These are phyloP conservation scores for Adineta ricciae DNA, from an alignment of 2,888 invertebrate genomes.

Conservation along the genomic window DNA sequence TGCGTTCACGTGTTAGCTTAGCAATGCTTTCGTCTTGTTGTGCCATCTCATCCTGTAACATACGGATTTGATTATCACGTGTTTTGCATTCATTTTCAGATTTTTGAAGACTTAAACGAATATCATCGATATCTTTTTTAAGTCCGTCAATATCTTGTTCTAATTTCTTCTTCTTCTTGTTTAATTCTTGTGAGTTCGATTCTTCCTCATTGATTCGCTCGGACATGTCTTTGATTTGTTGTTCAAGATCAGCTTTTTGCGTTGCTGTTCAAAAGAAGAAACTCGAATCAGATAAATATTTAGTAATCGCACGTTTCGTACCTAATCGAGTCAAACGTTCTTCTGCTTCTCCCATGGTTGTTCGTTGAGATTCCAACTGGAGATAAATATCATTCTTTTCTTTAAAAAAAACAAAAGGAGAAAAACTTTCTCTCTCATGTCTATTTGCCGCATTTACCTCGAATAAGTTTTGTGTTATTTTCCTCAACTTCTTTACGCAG, in stretches of 20 bases:
- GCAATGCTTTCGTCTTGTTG: conserved; percentile 64
- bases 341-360: conserved; percentile 76
- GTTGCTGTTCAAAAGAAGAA: neutral
- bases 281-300: neutral
- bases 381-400: conserved; percentile 84
- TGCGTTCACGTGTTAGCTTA: conserved; percentile 37
- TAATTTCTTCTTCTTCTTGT: conserved; percentile 89
- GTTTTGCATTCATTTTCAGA: conserved; percentile 36
- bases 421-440: too few species aligned
- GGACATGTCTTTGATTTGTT: conserved; percentile 85
- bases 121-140: conserved; percentile 93
- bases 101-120: conserved; percentile 67
- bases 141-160: conserved; percentile 83
- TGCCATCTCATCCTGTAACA: conserved; percentile 55
- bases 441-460: conserved; percentile 62
- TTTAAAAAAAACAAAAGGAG: conserved; percentile 42
- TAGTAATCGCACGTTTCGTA: neutral
- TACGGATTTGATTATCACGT: conserved; percentile 36
- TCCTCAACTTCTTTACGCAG: conserved; percentile 90
- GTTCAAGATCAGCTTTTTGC: conserved; percentile 90
- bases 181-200: conserved; percentile 84
- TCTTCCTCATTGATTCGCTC: conserved; percentile 93
- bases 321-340: conserved; percentile 62
- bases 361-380: conserved; percentile 79
- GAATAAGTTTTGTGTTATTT: conserved; percentile 77